Evolutionary conservation across 2,888 invertebrate genomes (phyloP).

Genomic region (Harmothoe impar): DNA sequence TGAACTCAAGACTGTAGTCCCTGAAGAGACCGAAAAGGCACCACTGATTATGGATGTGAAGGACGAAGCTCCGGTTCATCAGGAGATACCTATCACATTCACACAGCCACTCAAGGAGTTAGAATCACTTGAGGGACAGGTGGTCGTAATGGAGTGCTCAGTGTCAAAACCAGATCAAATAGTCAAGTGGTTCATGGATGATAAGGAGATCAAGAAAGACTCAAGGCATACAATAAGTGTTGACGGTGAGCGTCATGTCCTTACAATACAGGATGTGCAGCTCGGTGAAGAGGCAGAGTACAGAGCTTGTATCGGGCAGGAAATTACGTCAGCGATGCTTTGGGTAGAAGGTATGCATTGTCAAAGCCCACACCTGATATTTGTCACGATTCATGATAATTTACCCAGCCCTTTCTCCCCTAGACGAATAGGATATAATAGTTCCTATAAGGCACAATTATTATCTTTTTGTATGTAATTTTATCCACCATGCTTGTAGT

Average conservation of each 20-base stretch:
- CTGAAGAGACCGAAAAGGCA: background rate
- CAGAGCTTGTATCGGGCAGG: slow-evolving; percentile 70
- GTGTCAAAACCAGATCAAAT: slow-evolving; percentile 74
- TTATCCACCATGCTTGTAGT: no score
- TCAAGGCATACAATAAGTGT: slow-evolving; percentile 72
- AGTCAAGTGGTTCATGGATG: slow-evolving; percentile 80
- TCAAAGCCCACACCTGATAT: background rate
- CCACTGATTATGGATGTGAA: background rate
- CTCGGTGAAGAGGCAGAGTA: slow-evolving; percentile 76
- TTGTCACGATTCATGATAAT: background rate
- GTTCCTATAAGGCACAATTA: no score
- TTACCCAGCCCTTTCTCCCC: no score
- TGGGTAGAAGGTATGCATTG: slow-evolving; percentile 94
- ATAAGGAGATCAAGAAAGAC: slow-evolving; percentile 74
- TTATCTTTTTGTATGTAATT: no score
- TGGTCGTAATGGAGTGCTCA: slow-evolving; percentile 78
- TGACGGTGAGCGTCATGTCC: slow-evolving; percentile 74
- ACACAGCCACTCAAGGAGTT: slow-evolving; percentile 35
- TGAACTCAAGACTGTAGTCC: background rate
- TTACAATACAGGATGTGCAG: slow-evolving; percentile 74
- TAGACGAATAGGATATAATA: no score
- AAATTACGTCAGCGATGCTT: slow-evolving; percentile 74
- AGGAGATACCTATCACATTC: slow-evolving; percentile 15
- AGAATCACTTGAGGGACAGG: slow-evolving; percentile 74
- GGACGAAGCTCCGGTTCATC: background rate